Evolutionary conservation across 2,797 vertebrate species (phyloP), one percentile per base, ranked within the genome.

Genomic region (Enteromius afrohamiltoni): DNA sequence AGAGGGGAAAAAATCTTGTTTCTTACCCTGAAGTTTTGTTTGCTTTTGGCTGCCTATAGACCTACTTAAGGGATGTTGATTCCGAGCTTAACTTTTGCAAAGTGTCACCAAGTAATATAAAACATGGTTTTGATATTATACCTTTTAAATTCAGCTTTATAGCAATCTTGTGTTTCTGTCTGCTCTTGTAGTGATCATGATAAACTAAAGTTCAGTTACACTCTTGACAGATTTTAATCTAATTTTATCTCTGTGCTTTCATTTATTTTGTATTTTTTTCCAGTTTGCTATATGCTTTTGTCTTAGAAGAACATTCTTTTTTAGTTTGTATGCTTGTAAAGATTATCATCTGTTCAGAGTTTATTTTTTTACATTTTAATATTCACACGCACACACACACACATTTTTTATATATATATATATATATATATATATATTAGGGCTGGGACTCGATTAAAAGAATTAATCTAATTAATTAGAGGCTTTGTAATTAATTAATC

Each of bases 31-130:
- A 68, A 6, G 75, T 80, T 68, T 53, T 80, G 68, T 60, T 85
- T 65, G 58, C 62, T 62, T 80, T 80, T 76, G 29, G 73, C 55
- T 58, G 49, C 23, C 53, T 85, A 47, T 64, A 77, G 45, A 81
- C 53, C 49, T 71, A 34, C 29, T 80, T 69, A n/a, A 21, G 10
- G 53, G 29, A 62, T 81, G 51, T 10, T 17, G 29, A 64, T 64
- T 62, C 42, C 68, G 17, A 81, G 68, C 34, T 53, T 65, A 77
- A 68, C 26, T 85, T 80, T 75, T 11, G 14, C 19, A 23, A 73
- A 80, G 23, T 85, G 55, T 68, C 49, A 69, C 37, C 13, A 47
- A 77, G 40, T 40, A 53, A 19, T 42, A 55, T 83, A 55, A 26
- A 47, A 70, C 16, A 45, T 62, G 67, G 65, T 34, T 77, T 62